A percentile compares a stretch with the other conserved stretches of the same genome.
Evolutionary conservation across 2,797 vertebrate genomes (phyloP).

Genomic region (Sarcophilus harrisii): DNA sequence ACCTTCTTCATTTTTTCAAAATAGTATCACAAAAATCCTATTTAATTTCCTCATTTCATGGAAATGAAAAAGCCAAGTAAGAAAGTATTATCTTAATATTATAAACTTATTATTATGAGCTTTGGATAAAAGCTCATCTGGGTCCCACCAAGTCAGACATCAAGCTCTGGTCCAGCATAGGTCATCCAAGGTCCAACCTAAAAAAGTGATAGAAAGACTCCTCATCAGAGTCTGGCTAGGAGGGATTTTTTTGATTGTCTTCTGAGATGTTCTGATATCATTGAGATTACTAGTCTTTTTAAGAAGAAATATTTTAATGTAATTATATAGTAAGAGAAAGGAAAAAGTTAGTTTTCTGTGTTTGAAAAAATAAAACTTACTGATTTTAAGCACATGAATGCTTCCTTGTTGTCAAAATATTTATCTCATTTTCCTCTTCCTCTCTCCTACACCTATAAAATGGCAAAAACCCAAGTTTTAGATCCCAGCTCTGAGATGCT

Average conservation of each 20-base stretch:
- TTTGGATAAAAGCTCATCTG: not conserved
- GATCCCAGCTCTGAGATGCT: not conserved
- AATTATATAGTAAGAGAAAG: not conserved
- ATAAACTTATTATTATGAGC: no score
- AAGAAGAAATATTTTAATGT: not conserved
- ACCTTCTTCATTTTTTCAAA: not conserved
- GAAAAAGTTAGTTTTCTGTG: not conserved
- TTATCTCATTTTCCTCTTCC: not conserved
- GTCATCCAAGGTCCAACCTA: not conserved
- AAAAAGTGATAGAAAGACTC: not conserved
- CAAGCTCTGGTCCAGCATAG: not conserved
- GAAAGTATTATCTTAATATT: not conserved
- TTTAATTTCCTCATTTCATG: not conserved
- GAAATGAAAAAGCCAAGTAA: not conserved
- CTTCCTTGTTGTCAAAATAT: conserved; percentile 6
- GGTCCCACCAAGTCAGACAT: not conserved
- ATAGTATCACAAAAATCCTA: not conserved
- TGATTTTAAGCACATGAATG: not conserved
- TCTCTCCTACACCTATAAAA: not conserved
- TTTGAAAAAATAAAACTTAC: not conserved
- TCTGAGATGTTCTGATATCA: not conserved
- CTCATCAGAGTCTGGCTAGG: not conserved
- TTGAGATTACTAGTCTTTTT: not conserved
- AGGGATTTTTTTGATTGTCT: not conserved
- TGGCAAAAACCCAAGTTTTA: not conserved